Evolutionary conservation across 2,888 invertebrate species (phyloP), one percentile per base, ranked within the genome.

Genomic region (Tridacna gigas): DNA sequence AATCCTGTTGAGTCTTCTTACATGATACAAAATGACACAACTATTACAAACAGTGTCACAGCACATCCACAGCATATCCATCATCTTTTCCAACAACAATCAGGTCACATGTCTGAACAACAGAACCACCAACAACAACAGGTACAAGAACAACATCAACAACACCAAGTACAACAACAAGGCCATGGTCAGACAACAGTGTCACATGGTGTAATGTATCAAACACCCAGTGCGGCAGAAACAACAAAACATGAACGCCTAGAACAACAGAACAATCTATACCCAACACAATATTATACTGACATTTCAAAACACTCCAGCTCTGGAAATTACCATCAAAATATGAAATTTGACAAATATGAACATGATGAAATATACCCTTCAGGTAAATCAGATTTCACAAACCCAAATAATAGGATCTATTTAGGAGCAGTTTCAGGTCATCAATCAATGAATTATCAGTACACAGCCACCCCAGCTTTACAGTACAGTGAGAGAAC

Each of bases 111-210:
- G 22, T 13, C 22, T 18, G 22, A 71, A 0, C 51, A 71, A 5
- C 71, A 71, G 51, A n/a, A 12, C n/a, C 45, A 69, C n/a, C 69
- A 69, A 0, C 69, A 69, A 20, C 69, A 69, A 47, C 22, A 69
- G 20, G 9, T 12, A n/a, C 69, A n/a, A 47, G 22, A 18, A 13
- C 45, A 47, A 18, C 69, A n/a, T 48, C 45, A 69, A 47, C 69
- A 7, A 69, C 48, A 69, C 11, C 45, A 69, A 45, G 47, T 13
- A 22, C 69, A 69, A 22, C 69, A 69, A 20, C 56, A 56, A 20
- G 18, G 18, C 15, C 15, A 56, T 9, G 3, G 56, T 56, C 56
- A 56, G 56, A 20, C 56, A 5, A 56, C 56, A 56, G 20, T 20
- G 18, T 56, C 56, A 20, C 18, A 15, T 56, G 20, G 56, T 56